Evolutionary conservation across 2,888 invertebrate genomes (phyloP), one percentile per base, ranked within the genome.

Genomic region (Meandrusa payeni): DNA sequence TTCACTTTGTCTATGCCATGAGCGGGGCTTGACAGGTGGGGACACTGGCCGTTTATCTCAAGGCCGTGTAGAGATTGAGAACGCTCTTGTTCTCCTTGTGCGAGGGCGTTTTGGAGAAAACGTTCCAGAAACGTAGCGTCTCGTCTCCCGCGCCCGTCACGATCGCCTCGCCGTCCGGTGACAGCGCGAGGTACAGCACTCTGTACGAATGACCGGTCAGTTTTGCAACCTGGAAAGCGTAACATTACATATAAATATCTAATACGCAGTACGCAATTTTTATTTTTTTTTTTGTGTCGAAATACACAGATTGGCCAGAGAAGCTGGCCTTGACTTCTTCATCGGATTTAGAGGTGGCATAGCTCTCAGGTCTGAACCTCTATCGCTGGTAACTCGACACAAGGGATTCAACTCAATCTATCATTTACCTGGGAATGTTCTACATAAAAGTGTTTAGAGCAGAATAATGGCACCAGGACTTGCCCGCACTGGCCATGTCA

Each of bases 71-170:
- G 13, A 97, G 89, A 85, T 97, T 97, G 43, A 97, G 89, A 38
- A 97, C 96, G 49, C 97, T 97, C 76, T 97, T 95, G 59, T 96
- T 96, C 76, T 97, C 97, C 76, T 95, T 96, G 70, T 96, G 96
- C 44, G 97, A 97, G 22, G 97, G 92, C 7, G 97, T 97, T 89
- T 99, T 99, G 67, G 97, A 97, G 86, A 99, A 99, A 0, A 99
- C 98, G 88, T 98, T 98, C 99, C 98, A 99, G 79, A 99, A 99
- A 3, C 99, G 90, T 2, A 99, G 89, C 0, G 99, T 99, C 75
- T 99, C 99, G 78, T 99, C 99, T 0, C 99, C 99, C 1, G 99
- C 99, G 13, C 99, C 99, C 0, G 99, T 99, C 0, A 99, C 99
- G 52, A 99, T 99, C 1, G 98, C 97, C 75, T 99, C 98, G 19